Evolutionary conservation across 2,888 invertebrate species (phyloP).

Genomic region (Xanthia togata): DNA sequence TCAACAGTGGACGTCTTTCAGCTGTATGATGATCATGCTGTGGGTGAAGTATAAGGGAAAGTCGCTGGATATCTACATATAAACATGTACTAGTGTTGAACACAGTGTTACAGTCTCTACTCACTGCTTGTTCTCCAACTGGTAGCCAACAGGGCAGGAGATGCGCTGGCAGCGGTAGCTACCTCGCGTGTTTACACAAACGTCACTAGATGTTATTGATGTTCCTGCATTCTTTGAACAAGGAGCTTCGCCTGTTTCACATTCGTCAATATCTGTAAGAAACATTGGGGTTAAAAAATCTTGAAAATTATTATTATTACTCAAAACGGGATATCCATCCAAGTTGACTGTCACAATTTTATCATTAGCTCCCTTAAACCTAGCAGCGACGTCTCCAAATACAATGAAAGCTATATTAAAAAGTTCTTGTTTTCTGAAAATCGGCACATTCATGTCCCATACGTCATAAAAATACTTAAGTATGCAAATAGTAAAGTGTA

Average conservation of each 20-base stretch:
- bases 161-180: constrained; percentile 96
- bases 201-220: constrained; percentile 85
- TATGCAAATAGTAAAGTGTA: not conserved
- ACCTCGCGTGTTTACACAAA: constrained; percentile 97
- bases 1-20: not conserved
- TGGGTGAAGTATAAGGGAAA: not conserved
- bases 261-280: constrained; percentile 93
- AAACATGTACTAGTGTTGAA: not conserved
- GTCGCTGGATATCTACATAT: not conserved
- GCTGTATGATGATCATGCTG: not conserved
- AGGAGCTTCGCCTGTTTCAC: constrained; percentile 93
- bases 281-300: not conserved
- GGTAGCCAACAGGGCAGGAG: constrained; percentile 96
- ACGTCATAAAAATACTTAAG: not conserved
- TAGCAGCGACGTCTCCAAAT: not conserved
- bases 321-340: not conserved
- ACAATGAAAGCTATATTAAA: not conserved
- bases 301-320: not conserved
- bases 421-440: not conserved
- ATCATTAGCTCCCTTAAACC: not conserved
- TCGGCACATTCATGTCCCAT: no score
- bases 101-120: constrained; percentile 67
- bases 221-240: constrained; percentile 92
- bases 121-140: constrained; percentile 95
- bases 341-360: not conserved